Conservation (phyloP, 2,113 vertebrate species). For the Scortum barcoo region DNA sequence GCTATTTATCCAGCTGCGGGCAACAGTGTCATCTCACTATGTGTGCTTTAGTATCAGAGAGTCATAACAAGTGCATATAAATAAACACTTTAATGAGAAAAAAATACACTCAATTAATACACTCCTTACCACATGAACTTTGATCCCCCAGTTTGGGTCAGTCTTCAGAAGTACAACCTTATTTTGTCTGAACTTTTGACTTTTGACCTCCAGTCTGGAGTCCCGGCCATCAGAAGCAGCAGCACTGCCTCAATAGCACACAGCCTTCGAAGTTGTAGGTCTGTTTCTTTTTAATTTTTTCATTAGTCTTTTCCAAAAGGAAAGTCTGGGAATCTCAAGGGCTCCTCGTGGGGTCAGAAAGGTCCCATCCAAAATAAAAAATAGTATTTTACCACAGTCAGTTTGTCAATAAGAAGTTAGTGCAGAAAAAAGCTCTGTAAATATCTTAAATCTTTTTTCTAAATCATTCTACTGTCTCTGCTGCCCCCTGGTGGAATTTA, state of each 20-base stretch:
- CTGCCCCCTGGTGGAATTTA: conserved; percentile 36
- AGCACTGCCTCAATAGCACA: conserved; percentile 32
- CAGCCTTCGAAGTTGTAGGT: background rate
- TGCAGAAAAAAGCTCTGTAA: background rate
- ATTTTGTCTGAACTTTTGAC: conserved; percentile 57
- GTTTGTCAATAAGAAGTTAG: accelerated
- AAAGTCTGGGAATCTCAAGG: background rate
- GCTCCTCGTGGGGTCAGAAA: background rate
- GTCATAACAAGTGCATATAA: background rate
- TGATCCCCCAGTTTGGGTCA: conserved; percentile 36
- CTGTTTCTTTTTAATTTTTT: conserved; percentile 60
- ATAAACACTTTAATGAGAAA: background rate
- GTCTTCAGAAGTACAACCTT: conserved; percentile 44
- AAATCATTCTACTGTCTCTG: conserved; percentile 24
- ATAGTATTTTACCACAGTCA: conserved; percentile 8
- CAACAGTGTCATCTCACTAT: background rate
- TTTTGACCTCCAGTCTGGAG: conserved; percentile 37
- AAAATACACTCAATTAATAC: background rate
- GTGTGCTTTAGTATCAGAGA: background rate
- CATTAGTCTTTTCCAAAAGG: conserved; percentile 27
- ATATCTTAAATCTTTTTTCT: accelerated
- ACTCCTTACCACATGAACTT: background rate
- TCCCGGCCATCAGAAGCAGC: conserved; percentile 41
- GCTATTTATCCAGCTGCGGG: conserved; percentile 11
- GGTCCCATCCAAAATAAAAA: background rate